These are phyloP conservation scores for Eueides isabella DNA, from an alignment of 1,140 invertebrate genomes.

Conservation along the genomic window DNA sequence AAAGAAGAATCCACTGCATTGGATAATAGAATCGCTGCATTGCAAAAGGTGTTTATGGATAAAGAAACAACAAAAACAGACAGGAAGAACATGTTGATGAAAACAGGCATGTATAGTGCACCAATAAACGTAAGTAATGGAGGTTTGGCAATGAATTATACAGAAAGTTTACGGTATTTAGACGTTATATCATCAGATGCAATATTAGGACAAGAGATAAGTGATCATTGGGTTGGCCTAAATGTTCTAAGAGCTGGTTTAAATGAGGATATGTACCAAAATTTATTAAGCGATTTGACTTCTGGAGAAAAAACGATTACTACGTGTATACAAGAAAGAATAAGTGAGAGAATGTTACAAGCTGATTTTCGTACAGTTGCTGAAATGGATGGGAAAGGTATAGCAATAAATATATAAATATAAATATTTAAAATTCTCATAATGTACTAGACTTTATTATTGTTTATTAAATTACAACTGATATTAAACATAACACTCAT, in stretches of 20 bases:
- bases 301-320: constrained; percentile 54
- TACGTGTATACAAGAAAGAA: constrained; percentile 63
- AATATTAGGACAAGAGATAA: constrained; percentile 58
- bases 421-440: no score
- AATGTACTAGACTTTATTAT: no score
- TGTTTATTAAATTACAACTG: no score
- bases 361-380: constrained; percentile 68
- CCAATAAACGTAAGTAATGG: constrained; percentile 67
- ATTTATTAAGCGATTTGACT: constrained; percentile 58
- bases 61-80: constrained; percentile 56
- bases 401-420: neutral
- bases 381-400: constrained; percentile 61
- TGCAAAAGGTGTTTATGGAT: constrained; percentile 84
- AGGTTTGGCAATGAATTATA: constrained; percentile 80
- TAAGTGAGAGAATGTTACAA: constrained; percentile 62
- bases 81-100: constrained; percentile 51
- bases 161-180: constrained; percentile 82
- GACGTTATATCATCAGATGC: constrained; percentile 80
- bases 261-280: constrained; percentile 57
- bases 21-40: constrained; percentile 82
- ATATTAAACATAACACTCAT: no score
- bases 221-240: constrained; percentile 70
- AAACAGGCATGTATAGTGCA: constrained; percentile 64
- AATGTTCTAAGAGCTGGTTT: constrained; percentile 57
- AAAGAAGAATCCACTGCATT: constrained; percentile 86